Conservation (phyloP, 2,888 invertebrate species). For the Eilema caniola region DNA sequence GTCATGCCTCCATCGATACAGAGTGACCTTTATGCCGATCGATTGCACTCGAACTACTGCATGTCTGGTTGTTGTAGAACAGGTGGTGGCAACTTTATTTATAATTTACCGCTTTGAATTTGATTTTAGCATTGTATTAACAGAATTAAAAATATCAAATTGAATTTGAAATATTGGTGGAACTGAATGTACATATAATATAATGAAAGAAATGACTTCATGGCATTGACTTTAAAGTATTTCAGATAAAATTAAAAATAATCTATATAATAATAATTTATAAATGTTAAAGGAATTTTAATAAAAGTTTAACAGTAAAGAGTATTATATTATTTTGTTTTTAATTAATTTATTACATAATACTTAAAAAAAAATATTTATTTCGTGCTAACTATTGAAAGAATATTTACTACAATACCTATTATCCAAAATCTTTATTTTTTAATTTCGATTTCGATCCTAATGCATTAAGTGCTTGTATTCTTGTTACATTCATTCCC, state of each 20-base stretch:
- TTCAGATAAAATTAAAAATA: background rate
- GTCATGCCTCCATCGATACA: constrained; percentile 71
- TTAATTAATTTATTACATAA: background rate
- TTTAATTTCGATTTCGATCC: no score
- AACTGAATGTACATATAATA: background rate
- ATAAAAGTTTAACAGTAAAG: no score
- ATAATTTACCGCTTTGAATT: background rate
- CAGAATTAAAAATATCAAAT: background rate
- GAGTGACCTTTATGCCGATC: constrained; percentile 81
- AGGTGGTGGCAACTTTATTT: constrained; percentile 19
- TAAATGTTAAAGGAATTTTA: background rate
- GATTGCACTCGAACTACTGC: constrained; percentile 63
- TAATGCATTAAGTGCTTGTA: background rate
- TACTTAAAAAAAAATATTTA: no score
- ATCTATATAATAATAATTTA: no score
- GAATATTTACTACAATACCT: no score
- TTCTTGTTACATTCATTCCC: background rate
- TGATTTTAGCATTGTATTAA: background rate
- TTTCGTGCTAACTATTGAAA: no score
- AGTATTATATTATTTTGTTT: no score
- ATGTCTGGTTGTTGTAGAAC: constrained; percentile 26
- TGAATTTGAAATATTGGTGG: constrained; percentile 1
- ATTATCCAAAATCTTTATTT: no score
- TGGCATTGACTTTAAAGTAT: background rate
- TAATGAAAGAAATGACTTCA: background rate